Evolutionary conservation across 2,888 invertebrate genomes (phyloP).

Genomic region (Drosophila barbarae): DNA sequence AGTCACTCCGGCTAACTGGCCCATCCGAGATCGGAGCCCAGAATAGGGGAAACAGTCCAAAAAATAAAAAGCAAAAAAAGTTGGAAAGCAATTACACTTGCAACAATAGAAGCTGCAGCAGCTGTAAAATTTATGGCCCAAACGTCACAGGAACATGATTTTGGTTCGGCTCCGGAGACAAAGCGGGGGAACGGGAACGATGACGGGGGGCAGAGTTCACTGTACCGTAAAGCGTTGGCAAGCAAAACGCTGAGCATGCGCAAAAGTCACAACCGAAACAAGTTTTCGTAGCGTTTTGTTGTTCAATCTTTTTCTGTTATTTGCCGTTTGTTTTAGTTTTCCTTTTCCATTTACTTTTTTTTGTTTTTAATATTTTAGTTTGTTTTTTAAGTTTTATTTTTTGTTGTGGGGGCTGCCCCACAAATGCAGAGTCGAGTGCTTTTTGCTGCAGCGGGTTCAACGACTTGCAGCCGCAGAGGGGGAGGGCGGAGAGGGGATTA

Average conservation of each 20-base stretch:
- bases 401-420: constrained; percentile 29
- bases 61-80: constrained; percentile 9
- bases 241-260: constrained; percentile 65
- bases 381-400: constrained; percentile 11
- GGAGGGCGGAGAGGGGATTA: constrained; percentile 20
- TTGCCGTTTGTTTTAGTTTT: constrained; percentile 21
- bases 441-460: constrained; percentile 50
- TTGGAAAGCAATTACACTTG: constrained; percentile 64
- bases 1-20: constrained; percentile 53
- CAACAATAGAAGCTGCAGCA: constrained; percentile 70
- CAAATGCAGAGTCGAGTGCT: constrained; percentile 41
- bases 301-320: constrained; percentile 32
- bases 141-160: constrained; percentile 71
- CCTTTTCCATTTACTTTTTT: constrained; percentile 13
- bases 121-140: constrained; percentile 66
- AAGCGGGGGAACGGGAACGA: constrained; percentile 28
- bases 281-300: constrained; percentile 48
- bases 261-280: constrained; percentile 64
- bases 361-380: constrained; percentile 20
- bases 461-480: constrained; percentile 37
- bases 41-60: constrained; percentile 43
- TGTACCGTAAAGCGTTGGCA: constrained; percentile 67
- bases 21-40: constrained; percentile 27
- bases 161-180: constrained; percentile 8
- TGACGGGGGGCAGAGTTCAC: constrained; percentile 56